These are phyloP conservation scores for Anastrepha obliqua DNA, from an alignment of 1,140 invertebrate genomes.

Conservation along the genomic window DNA sequence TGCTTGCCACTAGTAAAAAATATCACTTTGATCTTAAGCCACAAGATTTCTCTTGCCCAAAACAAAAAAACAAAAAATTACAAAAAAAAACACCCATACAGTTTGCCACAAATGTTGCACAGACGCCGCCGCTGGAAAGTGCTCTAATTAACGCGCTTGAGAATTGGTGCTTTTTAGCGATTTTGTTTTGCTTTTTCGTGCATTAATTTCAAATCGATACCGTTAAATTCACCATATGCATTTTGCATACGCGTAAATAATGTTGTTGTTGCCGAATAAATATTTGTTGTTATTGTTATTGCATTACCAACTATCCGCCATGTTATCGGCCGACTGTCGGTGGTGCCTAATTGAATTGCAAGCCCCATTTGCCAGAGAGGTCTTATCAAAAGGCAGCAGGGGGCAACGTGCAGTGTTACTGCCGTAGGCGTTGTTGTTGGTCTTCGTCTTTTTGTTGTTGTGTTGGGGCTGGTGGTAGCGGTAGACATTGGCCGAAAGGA, in stretches of 20 bases:
- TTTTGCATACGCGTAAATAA: constrained; percentile 4
- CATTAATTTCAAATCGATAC: constrained; percentile 42
- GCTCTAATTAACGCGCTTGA: constrained; percentile 20
- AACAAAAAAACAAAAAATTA: not conserved
- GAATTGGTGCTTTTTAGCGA: not conserved
- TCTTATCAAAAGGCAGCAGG: not conserved
- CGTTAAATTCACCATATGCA: not conserved
- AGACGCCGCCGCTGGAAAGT: constrained; percentile 22
- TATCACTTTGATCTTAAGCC: not conserved
- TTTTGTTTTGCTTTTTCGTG: not conserved
- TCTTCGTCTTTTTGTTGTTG: not conserved
- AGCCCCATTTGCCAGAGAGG: constrained; percentile 31
- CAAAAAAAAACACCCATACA: not conserved
- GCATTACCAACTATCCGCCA: constrained; percentile 34
- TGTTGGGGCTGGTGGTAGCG: not conserved
- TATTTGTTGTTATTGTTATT: not conserved
- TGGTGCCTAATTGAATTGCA: constrained; percentile 51
- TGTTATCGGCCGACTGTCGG: constrained; percentile 35
- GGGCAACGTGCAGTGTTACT: not conserved
- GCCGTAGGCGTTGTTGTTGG: not conserved
- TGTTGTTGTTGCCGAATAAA: not conserved
- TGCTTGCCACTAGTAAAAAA: not conserved
- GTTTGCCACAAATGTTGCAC: not conserved
- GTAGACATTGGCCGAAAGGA: constrained; percentile 52
- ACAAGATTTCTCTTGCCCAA: not conserved